phyloP scores from a whole-genome alignment of 2,888 invertebrate species.

The Blomia tropicalis region DNA sequence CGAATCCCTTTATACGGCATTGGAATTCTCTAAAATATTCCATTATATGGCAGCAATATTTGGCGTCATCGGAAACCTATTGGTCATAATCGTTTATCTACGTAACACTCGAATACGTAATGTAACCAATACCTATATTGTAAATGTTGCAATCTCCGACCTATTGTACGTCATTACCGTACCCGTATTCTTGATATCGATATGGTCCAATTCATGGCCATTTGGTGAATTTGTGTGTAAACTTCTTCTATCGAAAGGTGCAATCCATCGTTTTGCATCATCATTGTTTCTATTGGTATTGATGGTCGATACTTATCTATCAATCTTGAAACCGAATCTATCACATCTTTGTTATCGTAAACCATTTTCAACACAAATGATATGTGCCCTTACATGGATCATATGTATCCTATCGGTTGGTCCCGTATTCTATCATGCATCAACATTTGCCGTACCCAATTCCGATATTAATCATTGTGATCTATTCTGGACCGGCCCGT shows the following conservation, averaged over 20 bases:
- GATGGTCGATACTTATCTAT: slow-evolving; percentile 17
- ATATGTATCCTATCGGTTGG: slow-evolving; percentile 14
- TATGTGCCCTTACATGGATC: slow-evolving; percentile 16
- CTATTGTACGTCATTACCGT: slow-evolving; percentile 22
- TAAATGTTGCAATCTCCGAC: slow-evolving; percentile 21
- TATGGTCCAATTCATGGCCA: slow-evolving; percentile 24
- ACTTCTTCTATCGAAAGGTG: slow-evolving; percentile 20
- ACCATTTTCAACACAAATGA: slow-evolving; percentile 1
- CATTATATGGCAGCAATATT: slow-evolving; percentile 21
- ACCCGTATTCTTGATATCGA: slow-evolving; percentile 22
- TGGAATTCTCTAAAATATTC: slow-evolving; percentile 23
- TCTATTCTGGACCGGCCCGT: slow-evolving; percentile 21
- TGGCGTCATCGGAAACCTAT: slow-evolving; percentile 21
- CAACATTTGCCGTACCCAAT: slow-evolving; percentile 21
- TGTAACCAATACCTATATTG: slow-evolving; percentile 21
- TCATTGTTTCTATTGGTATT: slow-evolving; percentile 21
- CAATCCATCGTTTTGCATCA: slow-evolving; percentile 23
- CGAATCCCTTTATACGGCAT: slow-evolving; percentile 20
- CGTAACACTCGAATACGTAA: slow-evolving; percentile 2
- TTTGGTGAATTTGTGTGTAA: slow-evolving; percentile 23
- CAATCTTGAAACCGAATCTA: slow-evolving; percentile 19
- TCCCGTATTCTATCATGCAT: slow-evolving; percentile 22
- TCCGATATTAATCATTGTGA: slow-evolving; percentile 23
- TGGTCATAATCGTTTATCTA: slow-evolving; percentile 18
- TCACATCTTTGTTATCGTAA: slow-evolving; percentile 14